Evolutionary conservation across 2,797 vertebrate species (phyloP), one percentile per base, ranked within the genome.

Genomic region (Takifugu rubripes): DNA sequence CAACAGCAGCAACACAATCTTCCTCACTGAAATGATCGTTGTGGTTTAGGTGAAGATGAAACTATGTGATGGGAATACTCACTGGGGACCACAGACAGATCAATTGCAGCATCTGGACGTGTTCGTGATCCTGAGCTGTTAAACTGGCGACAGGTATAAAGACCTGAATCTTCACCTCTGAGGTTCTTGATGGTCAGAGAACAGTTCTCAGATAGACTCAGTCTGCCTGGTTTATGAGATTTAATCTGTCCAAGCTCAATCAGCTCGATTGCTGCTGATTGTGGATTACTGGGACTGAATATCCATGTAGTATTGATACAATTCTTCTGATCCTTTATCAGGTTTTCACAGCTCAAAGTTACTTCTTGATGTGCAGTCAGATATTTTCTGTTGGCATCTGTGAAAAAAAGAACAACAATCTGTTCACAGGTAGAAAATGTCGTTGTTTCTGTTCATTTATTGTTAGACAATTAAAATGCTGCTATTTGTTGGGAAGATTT

Each of bases 31-130:
- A 6, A 44, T 54, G 5, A 54, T 17, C 3, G 27, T 44, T 17
- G 7, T 49, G 43, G n/a, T 48, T 48, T 11, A 48, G 45, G 17
- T 25, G 17, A 29, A 56, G 29, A 17, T 40, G 46, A 49, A 40
- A 11, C 40, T 29, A 31, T 51, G 5, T 3, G 6, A 60, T 46
- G 15, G 24, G 21, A 46, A 53, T 61, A 61, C 59, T 61, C 25
- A 61, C 59, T 5, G 44, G 3, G 24, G 9, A 54, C 3, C 24
- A 54, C 45, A 61, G n/a, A 29, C 31, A 61, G 52, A 54, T 29
- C 0, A 43, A 54, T 10, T 0, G 0, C 0, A 53, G 15, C 0
- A 2, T 14, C 43, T 14, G 1, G 2, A 33, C 0, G 1, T 27
- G 1, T 3, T 24, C 0, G 0, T 2, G 8, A 0, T 15, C 16